Conservation (phyloP, 2,113 vertebrate genomes). For the Prionailurus bengalensis region DNA sequence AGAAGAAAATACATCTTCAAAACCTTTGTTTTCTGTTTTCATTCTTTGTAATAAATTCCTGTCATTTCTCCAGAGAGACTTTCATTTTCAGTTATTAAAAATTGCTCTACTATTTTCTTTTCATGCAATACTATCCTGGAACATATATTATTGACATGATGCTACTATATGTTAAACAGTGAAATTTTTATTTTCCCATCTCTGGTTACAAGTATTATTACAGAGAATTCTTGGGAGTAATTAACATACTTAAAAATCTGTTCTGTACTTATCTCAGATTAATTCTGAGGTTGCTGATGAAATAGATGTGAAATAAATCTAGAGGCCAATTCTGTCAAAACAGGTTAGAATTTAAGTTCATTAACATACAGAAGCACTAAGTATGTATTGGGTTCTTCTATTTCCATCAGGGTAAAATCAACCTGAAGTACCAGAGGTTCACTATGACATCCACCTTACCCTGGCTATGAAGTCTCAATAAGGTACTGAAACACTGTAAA, state of each 20-base stretch:
- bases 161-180: background rate
- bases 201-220: background rate
- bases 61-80: background rate
- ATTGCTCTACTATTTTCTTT: conserved; percentile 4
- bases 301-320: background rate
- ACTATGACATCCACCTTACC: background rate
- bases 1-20: background rate
- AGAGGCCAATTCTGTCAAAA: background rate
- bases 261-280: background rate
- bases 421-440: background rate
- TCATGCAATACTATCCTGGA: background rate
- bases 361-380: background rate
- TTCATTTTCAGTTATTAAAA: conserved; percentile 44
- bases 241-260: conserved; percentile 36
- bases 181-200: conserved; percentile 33
- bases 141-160: background rate
- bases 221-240: background rate
- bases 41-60: conserved; percentile 32
- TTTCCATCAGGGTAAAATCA: background rate
- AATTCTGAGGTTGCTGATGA: conserved; percentile 44
- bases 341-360: background rate
- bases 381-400: background rate
- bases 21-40: conserved; percentile 48
- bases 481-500: conserved; percentile 19
- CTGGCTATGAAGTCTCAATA: background rate